Evolutionary conservation across 2,113 vertebrate genomes (phyloP), one percentile per base, ranked within the genome.

Genomic region (Callorhinus ursinus): DNA sequence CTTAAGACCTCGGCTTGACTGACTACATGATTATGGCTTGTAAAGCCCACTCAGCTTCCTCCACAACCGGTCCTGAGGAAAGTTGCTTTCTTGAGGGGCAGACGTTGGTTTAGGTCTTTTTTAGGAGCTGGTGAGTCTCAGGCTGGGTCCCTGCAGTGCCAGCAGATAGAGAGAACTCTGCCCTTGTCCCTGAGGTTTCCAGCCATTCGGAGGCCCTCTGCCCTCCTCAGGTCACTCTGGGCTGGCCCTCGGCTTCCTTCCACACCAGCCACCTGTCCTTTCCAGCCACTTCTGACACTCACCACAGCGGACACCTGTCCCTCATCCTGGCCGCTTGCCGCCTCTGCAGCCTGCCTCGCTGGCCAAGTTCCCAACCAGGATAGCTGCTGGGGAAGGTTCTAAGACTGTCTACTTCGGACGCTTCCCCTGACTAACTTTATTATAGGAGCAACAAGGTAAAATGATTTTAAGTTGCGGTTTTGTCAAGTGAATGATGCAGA

Each of bases 291-390:
- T 69, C 93, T 46, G 84, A 33, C 95, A 80, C 83, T 95, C 72
- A 63, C 16, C 93, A 90, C 69, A 42, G 31, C 85, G 2, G 88
- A 93, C 95, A 93, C 93, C 77, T 97, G 93, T 49, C 80, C 28
- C 33, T 9, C 1, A 11, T 21, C 71, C 87, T 96, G 96, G 93
- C 87, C 39, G 5, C 0, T 0, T 0, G 4, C 91, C 42, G 2
- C 0, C 9, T 28, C 63, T 55, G 96, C n/a, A 26, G 84, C 90
- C 89, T 14, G 51, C 36, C 28, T 24, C 39, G n/a, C 74, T 63
- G 87, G 95, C 67, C n/a, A 39, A 24, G 24, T n/a, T 79, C 91
- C 61, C 59, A 14, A 4, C 49, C 74, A 46, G 91, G 65, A 69
- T 31, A 88, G 88, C 89, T 74, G 85, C 71, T 11, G 51, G 42